Conservation (phyloP, 2,888 invertebrate genomes). For the Empis livida region DNA sequence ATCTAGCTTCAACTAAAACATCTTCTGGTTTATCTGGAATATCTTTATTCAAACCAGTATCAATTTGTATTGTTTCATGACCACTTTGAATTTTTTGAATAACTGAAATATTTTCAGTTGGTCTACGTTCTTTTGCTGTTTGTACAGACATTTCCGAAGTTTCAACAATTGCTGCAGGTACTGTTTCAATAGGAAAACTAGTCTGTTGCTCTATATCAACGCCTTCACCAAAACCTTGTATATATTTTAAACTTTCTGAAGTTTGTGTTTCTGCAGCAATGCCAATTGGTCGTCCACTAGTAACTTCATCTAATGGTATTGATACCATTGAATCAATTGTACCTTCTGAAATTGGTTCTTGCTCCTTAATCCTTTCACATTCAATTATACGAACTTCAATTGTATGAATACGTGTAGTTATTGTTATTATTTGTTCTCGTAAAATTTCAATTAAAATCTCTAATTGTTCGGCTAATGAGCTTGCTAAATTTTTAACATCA, state of each 20-base stretch:
- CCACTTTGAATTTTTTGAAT: constrained; percentile 49
- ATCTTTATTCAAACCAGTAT: constrained; percentile 45
- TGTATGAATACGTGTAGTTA: constrained; percentile 46
- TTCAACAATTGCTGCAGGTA: constrained; percentile 15
- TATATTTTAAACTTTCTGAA: constrained; percentile 40
- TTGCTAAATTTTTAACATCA: constrained; percentile 38
- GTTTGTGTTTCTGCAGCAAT: constrained; percentile 52
- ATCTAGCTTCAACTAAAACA: constrained; percentile 59
- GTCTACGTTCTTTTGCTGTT: constrained; percentile 33
- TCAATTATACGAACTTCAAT: constrained; percentile 27
- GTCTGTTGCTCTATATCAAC: constrained; percentile 48
- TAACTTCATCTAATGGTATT: background rate
- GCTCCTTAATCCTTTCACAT: constrained; percentile 19
- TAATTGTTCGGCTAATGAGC: constrained; percentile 42
- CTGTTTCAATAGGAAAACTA: constrained; percentile 32
- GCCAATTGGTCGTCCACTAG: background rate
- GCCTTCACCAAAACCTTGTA: constrained; percentile 36
- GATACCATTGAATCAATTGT: background rate
- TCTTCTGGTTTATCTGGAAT: constrained; percentile 44
- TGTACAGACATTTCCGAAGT: constrained; percentile 29
- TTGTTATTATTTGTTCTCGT: constrained; percentile 47
- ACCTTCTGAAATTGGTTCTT: constrained; percentile 11
- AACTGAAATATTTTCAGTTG: constrained; percentile 52
- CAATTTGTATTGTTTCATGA: constrained; percentile 59
- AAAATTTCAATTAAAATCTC: constrained; percentile 43